Percentiles rank a stretch among this genome's conserved stretches.
phyloP scores from a whole-genome alignment of 1,140 invertebrate genomes.

The Chelonus insularis region DNA sequence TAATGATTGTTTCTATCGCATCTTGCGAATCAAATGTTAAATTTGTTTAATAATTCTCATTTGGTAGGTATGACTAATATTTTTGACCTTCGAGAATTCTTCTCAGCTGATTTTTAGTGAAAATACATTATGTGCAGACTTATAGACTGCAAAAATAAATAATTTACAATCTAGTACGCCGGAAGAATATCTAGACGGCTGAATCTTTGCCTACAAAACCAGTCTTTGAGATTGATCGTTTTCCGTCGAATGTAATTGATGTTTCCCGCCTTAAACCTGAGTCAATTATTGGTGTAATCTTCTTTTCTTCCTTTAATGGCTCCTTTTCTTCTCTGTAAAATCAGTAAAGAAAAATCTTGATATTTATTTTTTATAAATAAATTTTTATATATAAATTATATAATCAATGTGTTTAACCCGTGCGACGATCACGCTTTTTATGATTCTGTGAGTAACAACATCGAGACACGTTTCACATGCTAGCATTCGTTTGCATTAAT shows the following conservation, averaged over 20 bases:
- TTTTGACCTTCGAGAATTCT: not conserved
- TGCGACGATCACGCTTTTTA: slow-evolving; percentile 8
- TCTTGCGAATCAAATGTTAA: no score
- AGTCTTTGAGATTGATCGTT: slow-evolving; percentile 76
- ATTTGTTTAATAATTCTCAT: no score
- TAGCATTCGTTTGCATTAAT: slow-evolving; percentile 18
- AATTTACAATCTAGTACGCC: slow-evolving; percentile 62
- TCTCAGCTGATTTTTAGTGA: not conserved
- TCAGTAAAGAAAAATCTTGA: no score
- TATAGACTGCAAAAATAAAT: slow-evolving; percentile 21
- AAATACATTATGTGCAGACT: not conserved
- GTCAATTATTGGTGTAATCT: slow-evolving; percentile 64
- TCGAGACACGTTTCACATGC: slow-evolving; percentile 26
- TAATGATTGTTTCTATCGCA: no score
- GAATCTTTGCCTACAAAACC: slow-evolving; percentile 84
- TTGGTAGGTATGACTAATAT: no score
- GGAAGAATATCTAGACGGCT: slow-evolving; percentile 72
- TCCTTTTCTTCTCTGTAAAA: slow-evolving; percentile 78
- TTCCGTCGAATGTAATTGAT: slow-evolving; percentile 78
- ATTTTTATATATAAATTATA: slow-evolving; percentile 13
- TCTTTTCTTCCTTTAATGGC: slow-evolving; percentile 69
- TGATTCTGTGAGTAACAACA: slow-evolving; percentile 19
- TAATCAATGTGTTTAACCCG: slow-evolving; percentile 7
- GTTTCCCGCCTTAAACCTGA: slow-evolving; percentile 72
- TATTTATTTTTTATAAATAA: no score